phyloP scores from a whole-genome alignment of 1,140 invertebrate species.

The Trialeurodes vaporariorum region DNA sequence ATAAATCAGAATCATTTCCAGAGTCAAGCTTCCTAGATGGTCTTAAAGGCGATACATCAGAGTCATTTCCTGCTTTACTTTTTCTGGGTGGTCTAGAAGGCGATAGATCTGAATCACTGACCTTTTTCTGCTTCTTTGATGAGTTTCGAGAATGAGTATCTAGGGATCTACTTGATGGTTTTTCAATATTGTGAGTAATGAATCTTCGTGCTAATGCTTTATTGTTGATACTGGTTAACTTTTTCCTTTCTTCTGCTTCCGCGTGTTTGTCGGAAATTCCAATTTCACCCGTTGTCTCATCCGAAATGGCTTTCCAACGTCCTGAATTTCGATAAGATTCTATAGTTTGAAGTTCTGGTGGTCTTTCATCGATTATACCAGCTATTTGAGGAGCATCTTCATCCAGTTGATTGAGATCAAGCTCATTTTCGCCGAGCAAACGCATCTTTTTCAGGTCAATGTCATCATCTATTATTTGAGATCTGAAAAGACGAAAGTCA shows the following conservation, averaged over 20 bases:
- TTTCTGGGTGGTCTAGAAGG: constrained; percentile 1
- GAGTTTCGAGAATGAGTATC: no score
- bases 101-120: not conserved
- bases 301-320: constrained; percentile 51
- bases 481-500: constrained; percentile 43
- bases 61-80: constrained; percentile 12
- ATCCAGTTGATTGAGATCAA: constrained; percentile 51
- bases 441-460: constrained; percentile 51
- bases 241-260: constrained; percentile 11
- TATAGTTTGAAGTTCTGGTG: constrained; percentile 47
- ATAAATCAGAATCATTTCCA: constrained; percentile 20
- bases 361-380: constrained; percentile 79
- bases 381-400: constrained; percentile 84
- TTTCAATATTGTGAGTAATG: constrained; percentile 10
- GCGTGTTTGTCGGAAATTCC: constrained; percentile 23
- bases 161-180: constrained; percentile 21
- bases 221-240: constrained; percentile 12
- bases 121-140: no score
- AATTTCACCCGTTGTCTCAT: constrained; percentile 28
- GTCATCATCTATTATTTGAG: constrained; percentile 85
- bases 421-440: constrained; percentile 48
- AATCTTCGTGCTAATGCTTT: not conserved
- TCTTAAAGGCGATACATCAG: constrained; percentile 27
- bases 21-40: constrained; percentile 15
- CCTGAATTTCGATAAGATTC: constrained; percentile 48